Evolutionary conservation across 2,113 vertebrate species (phyloP).

Genomic region (Pica pica): DNA sequence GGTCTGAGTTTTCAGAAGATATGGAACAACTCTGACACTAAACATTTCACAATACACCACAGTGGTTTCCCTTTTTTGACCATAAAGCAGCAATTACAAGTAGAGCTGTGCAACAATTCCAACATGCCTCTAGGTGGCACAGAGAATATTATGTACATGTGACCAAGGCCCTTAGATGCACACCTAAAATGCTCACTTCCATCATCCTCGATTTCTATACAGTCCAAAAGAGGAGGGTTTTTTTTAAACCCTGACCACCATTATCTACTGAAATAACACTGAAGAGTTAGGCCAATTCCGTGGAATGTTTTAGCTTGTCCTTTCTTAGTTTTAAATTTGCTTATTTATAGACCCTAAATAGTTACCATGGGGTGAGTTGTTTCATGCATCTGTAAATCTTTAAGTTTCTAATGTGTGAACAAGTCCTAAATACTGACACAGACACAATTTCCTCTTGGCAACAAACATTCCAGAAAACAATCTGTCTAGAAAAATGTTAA

Average conservation of each 20-base stretch:
- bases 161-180: neutral
- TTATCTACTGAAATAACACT: neutral
- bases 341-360: neutral
- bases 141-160: neutral
- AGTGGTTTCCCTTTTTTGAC: neutral
- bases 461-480: neutral
- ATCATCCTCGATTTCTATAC: neutral
- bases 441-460: neutral
- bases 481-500: neutral
- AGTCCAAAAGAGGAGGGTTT: neutral
- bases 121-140: constrained; percentile 34
- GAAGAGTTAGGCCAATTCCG: neutral
- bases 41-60: neutral
- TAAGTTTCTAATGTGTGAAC: neutral
- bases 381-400: neutral
- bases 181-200: rapidly evolving
- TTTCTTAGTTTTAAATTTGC: neutral
- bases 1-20: neutral
- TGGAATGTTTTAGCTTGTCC: neutral
- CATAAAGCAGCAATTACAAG: neutral
- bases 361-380: neutral
- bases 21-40: neutral
- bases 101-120: neutral
- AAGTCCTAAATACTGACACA: neutral
- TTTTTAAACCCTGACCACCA: neutral